Conservation (phyloP, 2,797 vertebrate species). For the Melanogrammus aeglefinus region DNA sequence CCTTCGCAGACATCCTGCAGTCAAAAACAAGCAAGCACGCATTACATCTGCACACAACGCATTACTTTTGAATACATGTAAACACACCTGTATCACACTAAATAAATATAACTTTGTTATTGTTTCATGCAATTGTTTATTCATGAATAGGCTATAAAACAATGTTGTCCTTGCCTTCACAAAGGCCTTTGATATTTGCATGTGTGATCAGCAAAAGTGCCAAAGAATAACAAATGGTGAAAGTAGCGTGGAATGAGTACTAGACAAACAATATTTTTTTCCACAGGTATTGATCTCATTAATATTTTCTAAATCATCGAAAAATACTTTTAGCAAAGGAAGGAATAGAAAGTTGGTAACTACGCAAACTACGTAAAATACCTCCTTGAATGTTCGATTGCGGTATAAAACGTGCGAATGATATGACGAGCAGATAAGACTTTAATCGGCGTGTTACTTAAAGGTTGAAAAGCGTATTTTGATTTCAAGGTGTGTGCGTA, state of each 20-base stretch:
- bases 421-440: no score
- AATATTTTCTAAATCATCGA: background rate
- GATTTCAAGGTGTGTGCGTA: no score
- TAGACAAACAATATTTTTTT: background rate
- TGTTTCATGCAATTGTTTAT: background rate
- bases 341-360: background rate
- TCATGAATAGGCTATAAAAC: background rate
- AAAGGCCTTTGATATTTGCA: no score
- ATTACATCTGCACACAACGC: background rate
- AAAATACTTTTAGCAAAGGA: background rate
- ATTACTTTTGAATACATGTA: background rate
- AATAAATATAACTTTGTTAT: background rate
- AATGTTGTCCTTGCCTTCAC: no score
- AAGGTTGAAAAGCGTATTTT: no score
- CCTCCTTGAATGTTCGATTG: background rate
- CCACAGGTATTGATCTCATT: background rate
- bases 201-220: background rate
- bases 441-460: no score
- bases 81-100: background rate
- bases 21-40: background rate
- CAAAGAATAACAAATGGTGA: background rate
- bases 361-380: background rate
- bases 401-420: background rate
- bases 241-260: background rate
- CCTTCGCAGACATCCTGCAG: conserved; percentile 58